These are phyloP conservation scores for Luidia sarsii DNA, from an alignment of 53 echinoderm and acorn worm genomes.

Conservation along the genomic window DNA sequence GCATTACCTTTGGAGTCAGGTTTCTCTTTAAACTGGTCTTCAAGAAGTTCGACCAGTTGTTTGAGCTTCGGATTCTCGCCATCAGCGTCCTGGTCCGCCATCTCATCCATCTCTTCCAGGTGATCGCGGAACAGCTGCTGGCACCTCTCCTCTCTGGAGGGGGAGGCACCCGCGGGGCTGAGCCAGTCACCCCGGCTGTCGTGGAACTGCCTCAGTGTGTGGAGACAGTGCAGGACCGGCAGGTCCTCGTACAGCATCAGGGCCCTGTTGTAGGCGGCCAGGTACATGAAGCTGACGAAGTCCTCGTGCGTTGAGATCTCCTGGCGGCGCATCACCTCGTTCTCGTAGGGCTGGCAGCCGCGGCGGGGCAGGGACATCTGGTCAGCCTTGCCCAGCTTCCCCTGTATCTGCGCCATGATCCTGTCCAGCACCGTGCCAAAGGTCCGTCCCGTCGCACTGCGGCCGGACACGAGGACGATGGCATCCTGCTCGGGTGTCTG, in stretches of 20 bases:
- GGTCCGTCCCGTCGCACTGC: not conserved
- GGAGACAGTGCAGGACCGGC: constrained; percentile 42
- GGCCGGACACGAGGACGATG: constrained; percentile 21
- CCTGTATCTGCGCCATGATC: constrained; percentile 63
- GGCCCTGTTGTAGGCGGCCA: constrained; percentile 54
- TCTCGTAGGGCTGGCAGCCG: constrained; percentile 67
- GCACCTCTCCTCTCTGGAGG: constrained; percentile 23
- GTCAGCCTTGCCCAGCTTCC: not conserved
- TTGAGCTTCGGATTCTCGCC: constrained; percentile 59
- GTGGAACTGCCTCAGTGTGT: constrained; percentile 41
- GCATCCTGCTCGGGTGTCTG: constrained; percentile 66
- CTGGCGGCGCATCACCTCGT: constrained; percentile 27
- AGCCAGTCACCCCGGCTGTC: constrained; percentile 11
- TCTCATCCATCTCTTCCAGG: constrained; percentile 51
- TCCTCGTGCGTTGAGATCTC: not conserved
- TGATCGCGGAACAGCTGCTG: constrained; percentile 33
- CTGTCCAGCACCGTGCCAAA: constrained; percentile 49
- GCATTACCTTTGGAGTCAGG: constrained; percentile 70
- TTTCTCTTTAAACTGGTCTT: constrained; percentile 23
- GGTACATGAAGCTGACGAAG: constrained; percentile 37
- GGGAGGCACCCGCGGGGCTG: not conserved
- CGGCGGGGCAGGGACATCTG: not conserved
- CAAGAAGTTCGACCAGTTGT: constrained; percentile 32
- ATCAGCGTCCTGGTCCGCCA: constrained; percentile 31
- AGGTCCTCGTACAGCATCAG: constrained; percentile 69